Conservation (phyloP, 2,113 vertebrate species). For the Oxygymnocypris stewartii region DNA sequence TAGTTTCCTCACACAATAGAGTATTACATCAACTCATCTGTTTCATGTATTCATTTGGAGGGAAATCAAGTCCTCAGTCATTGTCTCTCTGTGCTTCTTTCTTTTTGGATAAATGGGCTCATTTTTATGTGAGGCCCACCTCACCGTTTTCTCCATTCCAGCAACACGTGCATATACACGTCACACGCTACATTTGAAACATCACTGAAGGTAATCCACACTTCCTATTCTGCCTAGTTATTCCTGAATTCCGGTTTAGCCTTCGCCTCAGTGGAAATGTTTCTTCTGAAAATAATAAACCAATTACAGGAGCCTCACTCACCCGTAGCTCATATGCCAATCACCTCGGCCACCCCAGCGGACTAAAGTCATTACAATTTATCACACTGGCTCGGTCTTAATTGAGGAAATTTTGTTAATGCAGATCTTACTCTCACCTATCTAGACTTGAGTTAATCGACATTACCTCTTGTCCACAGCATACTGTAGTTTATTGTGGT, state of each 20-base stretch:
- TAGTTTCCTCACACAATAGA: slow-evolving; percentile 6
- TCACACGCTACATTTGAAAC: neutral
- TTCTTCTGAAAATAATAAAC: slow-evolving; percentile 24
- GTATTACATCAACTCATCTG: neutral
- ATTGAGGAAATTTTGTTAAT: neutral
- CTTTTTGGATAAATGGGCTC: neutral
- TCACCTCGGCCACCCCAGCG: slow-evolving; percentile 9
- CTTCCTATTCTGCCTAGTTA: neutral
- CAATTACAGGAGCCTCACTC: slow-evolving; percentile 9
- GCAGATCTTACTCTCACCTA: neutral
- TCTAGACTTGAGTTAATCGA: neutral
- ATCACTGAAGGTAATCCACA: slow-evolving; percentile 9
- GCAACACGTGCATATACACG: neutral
- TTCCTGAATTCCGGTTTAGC: neutral
- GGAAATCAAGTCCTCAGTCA: neutral
- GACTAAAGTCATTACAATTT: neutral
- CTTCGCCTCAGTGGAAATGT: slow-evolving; percentile 9
- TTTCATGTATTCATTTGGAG: neutral
- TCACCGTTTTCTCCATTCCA: neutral
- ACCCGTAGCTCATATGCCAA: slow-evolving; percentile 12
- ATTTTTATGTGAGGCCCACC: slow-evolving; percentile 25
- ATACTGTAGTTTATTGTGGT: neutral
- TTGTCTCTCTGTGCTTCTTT: neutral
- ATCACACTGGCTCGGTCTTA: neutral
- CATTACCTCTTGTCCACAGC: neutral